Conservation (phyloP, 2,888 invertebrate genomes). For the Charanyca ferruginea region DNA sequence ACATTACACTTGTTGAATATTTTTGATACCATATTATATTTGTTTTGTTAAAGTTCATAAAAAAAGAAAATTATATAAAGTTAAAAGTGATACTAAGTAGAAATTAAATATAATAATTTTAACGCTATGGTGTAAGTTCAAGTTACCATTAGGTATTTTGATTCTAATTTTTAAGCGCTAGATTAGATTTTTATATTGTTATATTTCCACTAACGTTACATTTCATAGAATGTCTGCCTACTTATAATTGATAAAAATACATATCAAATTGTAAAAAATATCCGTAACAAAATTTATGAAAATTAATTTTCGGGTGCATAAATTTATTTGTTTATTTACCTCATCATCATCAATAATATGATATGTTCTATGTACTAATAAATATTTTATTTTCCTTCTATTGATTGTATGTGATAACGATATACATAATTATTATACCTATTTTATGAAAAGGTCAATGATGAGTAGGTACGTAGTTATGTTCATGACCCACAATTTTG, state of each 20-base stretch:
- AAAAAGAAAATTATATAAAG: not conserved
- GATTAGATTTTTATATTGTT: constrained; percentile 3
- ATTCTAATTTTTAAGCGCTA: constrained; percentile 11
- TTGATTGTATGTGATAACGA: not conserved
- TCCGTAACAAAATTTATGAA: too few species aligned
- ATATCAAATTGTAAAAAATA: too few species aligned
- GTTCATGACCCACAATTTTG: constrained; percentile 9
- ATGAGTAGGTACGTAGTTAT: not conserved
- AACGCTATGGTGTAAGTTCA: not conserved
- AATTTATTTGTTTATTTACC: too few species aligned
- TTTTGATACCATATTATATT: not conserved
- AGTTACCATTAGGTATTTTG: constrained; percentile 27
- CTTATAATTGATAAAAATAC: too few species aligned
- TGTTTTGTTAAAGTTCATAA: not conserved
- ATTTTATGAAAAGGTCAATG: constrained; percentile 16
- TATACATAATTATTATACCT: not conserved
- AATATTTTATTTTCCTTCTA: not conserved
- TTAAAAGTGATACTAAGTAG: constrained; percentile 27
- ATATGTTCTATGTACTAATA: too few species aligned
- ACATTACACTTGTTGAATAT: too few species aligned
- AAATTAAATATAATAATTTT: not conserved
- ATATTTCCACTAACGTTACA: not conserved
- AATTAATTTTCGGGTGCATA: too few species aligned
- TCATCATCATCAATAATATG: too few species aligned
- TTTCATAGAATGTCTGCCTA: not conserved